These are phyloP conservation scores for Phalacrocorax carbo DNA, from an alignment of 2,113 vertebrate species.

Conservation along the genomic window DNA sequence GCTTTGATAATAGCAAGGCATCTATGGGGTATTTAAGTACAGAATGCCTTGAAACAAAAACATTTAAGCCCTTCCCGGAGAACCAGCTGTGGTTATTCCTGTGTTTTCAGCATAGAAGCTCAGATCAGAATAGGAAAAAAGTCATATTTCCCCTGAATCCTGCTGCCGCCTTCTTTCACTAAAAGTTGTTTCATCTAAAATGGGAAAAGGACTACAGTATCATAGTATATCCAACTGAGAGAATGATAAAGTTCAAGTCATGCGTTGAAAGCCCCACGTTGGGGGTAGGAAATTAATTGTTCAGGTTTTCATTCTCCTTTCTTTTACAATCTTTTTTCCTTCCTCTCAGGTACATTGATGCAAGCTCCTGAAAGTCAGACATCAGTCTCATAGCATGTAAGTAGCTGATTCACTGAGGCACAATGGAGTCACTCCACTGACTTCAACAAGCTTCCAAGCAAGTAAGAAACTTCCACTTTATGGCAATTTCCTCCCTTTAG, in stretches of 20 bases:
- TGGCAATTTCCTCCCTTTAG: neutral
- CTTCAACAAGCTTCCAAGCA: neutral
- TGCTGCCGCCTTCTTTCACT: neutral
- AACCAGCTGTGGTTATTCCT: neutral
- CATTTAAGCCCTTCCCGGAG: neutral
- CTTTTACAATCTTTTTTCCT: neutral
- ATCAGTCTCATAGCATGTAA: neutral
- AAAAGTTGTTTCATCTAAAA: neutral
- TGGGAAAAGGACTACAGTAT: neutral
- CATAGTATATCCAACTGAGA: neutral
- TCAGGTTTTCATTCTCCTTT: neutral
- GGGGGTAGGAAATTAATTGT: neutral
- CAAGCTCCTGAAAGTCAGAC: neutral
- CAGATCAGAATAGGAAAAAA: neutral
- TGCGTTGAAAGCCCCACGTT: neutral
- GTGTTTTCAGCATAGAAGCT: neutral
- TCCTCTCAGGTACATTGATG: neutral
- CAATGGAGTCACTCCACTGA: neutral
- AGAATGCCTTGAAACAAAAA: conserved; percentile 20
- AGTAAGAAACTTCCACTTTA: neutral
- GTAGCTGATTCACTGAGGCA: neutral
- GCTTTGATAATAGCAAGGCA: neutral
- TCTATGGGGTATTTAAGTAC: neutral
- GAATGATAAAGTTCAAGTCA: neutral
- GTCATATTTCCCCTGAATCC: neutral